A percentile compares a stretch with the other conserved stretches of the same genome.
phyloP scores from a whole-genome alignment of 2,113 vertebrate genomes.

The Halichoerus grypus region DNA sequence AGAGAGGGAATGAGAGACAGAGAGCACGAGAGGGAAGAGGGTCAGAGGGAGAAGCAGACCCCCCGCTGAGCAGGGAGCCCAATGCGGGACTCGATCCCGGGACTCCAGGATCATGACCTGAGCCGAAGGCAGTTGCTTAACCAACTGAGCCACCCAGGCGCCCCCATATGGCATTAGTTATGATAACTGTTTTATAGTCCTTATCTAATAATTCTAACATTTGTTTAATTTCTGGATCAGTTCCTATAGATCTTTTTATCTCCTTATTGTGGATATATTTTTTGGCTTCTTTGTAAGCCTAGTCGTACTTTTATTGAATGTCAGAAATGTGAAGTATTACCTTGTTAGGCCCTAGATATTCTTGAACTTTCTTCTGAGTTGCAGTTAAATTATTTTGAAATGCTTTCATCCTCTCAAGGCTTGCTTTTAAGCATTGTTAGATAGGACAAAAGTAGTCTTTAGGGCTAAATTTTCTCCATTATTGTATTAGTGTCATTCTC shows the following conservation, averaged over 20 bases:
- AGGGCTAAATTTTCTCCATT: not conserved
- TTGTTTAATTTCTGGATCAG: not conserved
- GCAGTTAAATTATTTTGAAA: constrained; percentile 28
- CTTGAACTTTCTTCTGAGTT: constrained; percentile 42
- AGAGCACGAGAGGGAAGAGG: too few species aligned
- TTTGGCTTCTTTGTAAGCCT: not conserved
- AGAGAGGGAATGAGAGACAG: too few species aligned
- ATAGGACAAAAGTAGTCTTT: not conserved
- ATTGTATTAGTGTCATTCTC: not conserved
- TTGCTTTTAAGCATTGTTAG: constrained; percentile 10
- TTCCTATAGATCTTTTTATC: not conserved
- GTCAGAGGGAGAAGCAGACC: too few species aligned
- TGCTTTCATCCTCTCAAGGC: not conserved
- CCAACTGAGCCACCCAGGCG: too few species aligned
- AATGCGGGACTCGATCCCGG: too few species aligned
- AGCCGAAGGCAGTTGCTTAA: too few species aligned
- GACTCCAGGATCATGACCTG: too few species aligned
- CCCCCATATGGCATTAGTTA: not conserved
- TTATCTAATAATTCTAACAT: not conserved
- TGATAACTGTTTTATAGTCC: not conserved
- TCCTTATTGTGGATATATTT: not conserved
- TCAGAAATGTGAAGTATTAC: not conserved
- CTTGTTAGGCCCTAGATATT: not conserved
- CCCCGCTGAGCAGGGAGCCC: too few species aligned
- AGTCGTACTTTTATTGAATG: not conserved